A percentile compares a stretch with the other conserved stretches of the same genome.
Evolutionary conservation across 2,113 vertebrate species (phyloP).

Genomic region (Otus sunia): DNA sequence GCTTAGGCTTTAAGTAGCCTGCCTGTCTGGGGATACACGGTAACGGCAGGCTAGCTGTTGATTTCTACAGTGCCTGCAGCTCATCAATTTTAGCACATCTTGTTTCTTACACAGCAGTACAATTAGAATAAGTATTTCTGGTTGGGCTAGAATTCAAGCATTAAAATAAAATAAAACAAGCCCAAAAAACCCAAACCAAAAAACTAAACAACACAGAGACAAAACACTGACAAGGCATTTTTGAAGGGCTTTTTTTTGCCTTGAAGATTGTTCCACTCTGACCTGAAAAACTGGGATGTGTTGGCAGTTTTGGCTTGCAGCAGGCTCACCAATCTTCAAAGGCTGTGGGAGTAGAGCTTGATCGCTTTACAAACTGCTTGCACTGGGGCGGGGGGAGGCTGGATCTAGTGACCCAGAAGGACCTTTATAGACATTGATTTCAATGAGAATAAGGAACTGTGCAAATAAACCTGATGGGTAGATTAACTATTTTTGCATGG

Average conservation of each 20-base stretch:
- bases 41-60: not conserved
- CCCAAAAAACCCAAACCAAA: not conserved
- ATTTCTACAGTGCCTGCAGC: not conserved
- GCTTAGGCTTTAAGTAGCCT: not conserved
- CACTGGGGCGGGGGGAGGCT: not conserved
- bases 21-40: not conserved
- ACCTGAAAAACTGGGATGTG: not conserved
- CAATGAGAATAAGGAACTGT: not conserved
- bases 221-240: not conserved
- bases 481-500: not conserved
- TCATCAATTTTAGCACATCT: not conserved
- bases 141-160: not conserved
- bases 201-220: not conserved
- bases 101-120: not conserved
- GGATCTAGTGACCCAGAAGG: conserved; percentile 31
- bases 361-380: not conserved
- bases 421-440: not conserved
- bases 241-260: not conserved
- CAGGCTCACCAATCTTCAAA: not conserved
- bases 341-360: not conserved
- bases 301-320: not conserved
- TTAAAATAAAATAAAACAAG: not conserved
- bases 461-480: not conserved
- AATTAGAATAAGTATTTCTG: not conserved
- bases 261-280: not conserved